Evolutionary conservation across 92 coral and sea anemone genomes (phyloP).

Genomic region (Bergia puertoricense): DNA sequence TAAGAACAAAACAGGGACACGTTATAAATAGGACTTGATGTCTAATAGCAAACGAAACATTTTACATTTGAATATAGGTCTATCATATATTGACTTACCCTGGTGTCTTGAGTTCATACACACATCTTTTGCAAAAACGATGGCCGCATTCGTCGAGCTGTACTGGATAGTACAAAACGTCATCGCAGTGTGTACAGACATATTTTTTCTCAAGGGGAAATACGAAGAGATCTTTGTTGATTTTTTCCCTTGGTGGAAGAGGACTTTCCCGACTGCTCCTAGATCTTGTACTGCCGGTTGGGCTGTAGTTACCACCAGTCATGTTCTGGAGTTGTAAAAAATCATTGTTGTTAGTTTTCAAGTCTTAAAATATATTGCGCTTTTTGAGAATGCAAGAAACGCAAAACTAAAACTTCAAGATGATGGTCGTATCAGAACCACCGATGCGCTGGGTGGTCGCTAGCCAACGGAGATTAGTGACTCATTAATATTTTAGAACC

Average conservation of each 20-base stretch:
- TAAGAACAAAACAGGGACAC: neutral
- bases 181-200: conserved; percentile 84
- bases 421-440: conserved; percentile 10
- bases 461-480: conserved; percentile 28
- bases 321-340: conserved; percentile 48
- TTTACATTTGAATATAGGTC: neutral
- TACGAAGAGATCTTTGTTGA: conserved; percentile 58
- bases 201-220: conserved; percentile 89
- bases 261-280: conserved; percentile 72
- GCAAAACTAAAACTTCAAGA: neutral
- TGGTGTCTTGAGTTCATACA: conserved; percentile 64
- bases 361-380: neutral
- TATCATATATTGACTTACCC: conserved; percentile 25
- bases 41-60: neutral
- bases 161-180: conserved; percentile 79
- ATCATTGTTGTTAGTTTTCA: neutral
- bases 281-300: conserved; percentile 75
- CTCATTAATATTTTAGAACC: conserved; percentile 27
- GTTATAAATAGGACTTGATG: neutral
- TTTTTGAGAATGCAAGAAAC: conserved; percentile 13
- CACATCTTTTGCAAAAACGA: conserved; percentile 84
- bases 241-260: conserved; percentile 50
- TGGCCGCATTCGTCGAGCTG: conserved; percentile 82
- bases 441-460: conserved; percentile 17
- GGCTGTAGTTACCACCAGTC: conserved; percentile 84